A percentile compares a stretch with the other conserved stretches of the same genome.
Conservation (phyloP, 2,797 vertebrate species). For the Mormyrops boulengeri region DNA sequence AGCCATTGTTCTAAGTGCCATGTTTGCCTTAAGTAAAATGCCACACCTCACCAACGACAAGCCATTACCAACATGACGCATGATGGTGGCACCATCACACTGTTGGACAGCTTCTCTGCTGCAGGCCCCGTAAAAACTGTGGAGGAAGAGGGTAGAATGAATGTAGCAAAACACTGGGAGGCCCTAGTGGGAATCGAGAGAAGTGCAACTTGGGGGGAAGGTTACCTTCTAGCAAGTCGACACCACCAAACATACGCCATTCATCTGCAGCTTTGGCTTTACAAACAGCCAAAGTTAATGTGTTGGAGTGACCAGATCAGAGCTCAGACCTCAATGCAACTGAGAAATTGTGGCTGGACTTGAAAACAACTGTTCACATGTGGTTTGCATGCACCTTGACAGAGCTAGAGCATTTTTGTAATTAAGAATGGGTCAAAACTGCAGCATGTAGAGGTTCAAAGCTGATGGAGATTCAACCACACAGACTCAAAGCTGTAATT, state of each 20-base stretch:
- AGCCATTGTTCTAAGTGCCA: neutral
- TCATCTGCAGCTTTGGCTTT: neutral
- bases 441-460: neutral
- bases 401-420: neutral
- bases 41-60: neutral
- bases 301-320: neutral
- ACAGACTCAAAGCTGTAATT: neutral
- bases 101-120: neutral
- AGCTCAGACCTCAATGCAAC: neutral
- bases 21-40: neutral
- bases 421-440: neutral
- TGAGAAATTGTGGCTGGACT: neutral
- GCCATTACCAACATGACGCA: neutral
- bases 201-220: neutral
- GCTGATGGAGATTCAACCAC: neutral
- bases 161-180: neutral
- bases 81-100: neutral
- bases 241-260: neutral
- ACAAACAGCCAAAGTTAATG: neutral
- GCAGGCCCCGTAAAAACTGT: neutral
- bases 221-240: neutral
- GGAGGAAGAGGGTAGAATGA: neutral
- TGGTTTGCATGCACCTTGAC: neutral
- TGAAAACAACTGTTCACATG: neutral
- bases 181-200: neutral